These are phyloP conservation scores for Amyelois transitella DNA, from an alignment of 1,140 invertebrate species.

Conservation along the genomic window DNA sequence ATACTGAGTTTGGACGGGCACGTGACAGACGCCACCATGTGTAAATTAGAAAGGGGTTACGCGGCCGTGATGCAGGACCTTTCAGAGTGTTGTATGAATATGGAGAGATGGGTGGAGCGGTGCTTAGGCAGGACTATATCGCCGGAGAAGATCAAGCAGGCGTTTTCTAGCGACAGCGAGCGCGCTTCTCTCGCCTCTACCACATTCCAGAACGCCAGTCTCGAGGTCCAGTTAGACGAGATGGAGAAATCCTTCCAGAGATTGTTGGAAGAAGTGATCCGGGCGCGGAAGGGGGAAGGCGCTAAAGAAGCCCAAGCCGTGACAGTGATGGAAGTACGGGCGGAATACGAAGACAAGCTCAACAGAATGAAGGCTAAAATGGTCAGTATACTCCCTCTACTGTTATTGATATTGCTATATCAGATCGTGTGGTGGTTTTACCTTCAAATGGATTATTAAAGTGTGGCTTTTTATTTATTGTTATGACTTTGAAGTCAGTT, in stretches of 20 bases:
- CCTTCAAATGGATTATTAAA: constrained; percentile 57
- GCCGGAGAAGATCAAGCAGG: constrained; percentile 55
- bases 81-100: constrained; percentile 46
- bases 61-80: constrained; percentile 57
- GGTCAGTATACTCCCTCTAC: constrained; percentile 75
- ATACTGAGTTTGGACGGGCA: constrained; percentile 47
- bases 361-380: constrained; percentile 81
- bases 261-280: constrained; percentile 45
- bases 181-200: constrained; percentile 33
- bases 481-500: constrained; percentile 46
- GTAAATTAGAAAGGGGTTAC: constrained; percentile 48
- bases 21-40: constrained; percentile 40
- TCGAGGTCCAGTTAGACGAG: constrained; percentile 56
- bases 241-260: constrained; percentile 53
- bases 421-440: constrained; percentile 68
- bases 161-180: constrained; percentile 43
- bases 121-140: constrained; percentile 41
- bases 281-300: constrained; percentile 47
- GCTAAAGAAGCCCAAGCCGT: constrained; percentile 29
- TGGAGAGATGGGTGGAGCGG: constrained; percentile 55
- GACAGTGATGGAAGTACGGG: constrained; percentile 73
- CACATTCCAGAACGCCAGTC: constrained; percentile 43
- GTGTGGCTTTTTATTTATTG: constrained; percentile 31
- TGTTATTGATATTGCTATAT: constrained; percentile 63
- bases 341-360: constrained; percentile 79